Percentiles rank a stretch among this genome's conserved stretches.
Evolutionary conservation across 2,888 invertebrate species (phyloP).

Genomic region (Nemoura dubitans): DNA sequence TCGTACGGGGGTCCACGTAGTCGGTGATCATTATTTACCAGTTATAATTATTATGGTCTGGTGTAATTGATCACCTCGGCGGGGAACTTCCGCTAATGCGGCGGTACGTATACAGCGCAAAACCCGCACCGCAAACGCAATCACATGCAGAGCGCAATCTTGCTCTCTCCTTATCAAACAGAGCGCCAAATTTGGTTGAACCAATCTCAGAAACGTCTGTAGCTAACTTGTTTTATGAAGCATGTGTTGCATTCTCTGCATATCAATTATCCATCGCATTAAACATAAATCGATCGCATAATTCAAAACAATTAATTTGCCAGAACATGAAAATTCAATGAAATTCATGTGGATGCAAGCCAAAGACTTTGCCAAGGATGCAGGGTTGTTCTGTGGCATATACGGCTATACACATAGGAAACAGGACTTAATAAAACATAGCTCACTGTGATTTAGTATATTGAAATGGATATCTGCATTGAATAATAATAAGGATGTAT

Average conservation of each 20-base stretch:
- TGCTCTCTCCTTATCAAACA: too few species aligned
- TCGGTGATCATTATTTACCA: neutral
- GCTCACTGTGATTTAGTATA: neutral
- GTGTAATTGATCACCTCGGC: neutral
- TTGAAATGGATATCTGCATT: conserved; percentile 12
- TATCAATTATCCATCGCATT: neutral
- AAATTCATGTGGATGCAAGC: neutral
- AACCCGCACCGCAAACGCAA: too few species aligned
- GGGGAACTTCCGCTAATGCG: neutral
- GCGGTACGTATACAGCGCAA: neutral
- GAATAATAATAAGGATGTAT: neutral
- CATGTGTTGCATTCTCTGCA: neutral
- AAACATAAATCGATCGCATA: neutral
- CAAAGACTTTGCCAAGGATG: neutral
- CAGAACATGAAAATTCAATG: neutral
- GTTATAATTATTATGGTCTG: neutral
- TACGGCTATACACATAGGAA: neutral
- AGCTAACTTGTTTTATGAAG: neutral
- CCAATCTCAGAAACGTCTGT: too few species aligned
- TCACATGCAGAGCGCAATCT: too few species aligned
- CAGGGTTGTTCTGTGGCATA: neutral
- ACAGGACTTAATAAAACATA: neutral
- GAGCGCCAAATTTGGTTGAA: too few species aligned
- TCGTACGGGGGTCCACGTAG: neutral
- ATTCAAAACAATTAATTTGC: neutral